Base-by-base conservation (phyloP, 2,888 invertebrate species). In the Erynnis tages region DNA sequence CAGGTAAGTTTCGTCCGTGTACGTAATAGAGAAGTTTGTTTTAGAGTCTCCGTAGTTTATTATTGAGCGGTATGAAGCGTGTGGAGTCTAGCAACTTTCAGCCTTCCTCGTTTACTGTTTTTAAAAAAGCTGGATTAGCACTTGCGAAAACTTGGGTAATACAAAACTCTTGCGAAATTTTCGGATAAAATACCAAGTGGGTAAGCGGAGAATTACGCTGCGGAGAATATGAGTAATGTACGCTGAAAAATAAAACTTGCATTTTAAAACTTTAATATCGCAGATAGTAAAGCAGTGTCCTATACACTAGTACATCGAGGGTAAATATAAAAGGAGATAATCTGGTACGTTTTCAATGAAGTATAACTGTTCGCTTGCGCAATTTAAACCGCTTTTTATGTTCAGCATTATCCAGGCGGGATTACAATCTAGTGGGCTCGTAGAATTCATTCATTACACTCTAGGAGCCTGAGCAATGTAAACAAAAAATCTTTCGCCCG, bases 1-100 rank as follows among this genome's bases (percentile, higher is more conserved):
- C 77, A n/a, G n/a, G 73, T 74, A 82, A 82, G 76, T 82, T 84
- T 74, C 64, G 65, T 65, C 66, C 62, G 61, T 69, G 69, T 61
- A 62, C 59, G 65, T 73, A 80, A 80, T 74, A 78, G 71, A 69
- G 69, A 79, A 84, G 82, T 83, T 83, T 68, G 74, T 70, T 76
- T 63, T 60, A 59, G 59, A 71, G 76, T 69, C 71, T 63, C 62
- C 56, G 53, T 57, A 66, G 69, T 77, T 78, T 75, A 73, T 76
- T 77, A 77, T 62, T 59, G 60, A 58, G 59, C 55, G 54, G 60
- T 55, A 56, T 53, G 53, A 60, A 54, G 54, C 55, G 54, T 53
- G 46, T 58, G 50, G 40, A 38, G 55, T 50, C 50, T 21, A 30
- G 30, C 37, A 44, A 52, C 52, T 52, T 52, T 14, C 37, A 44